These are phyloP conservation scores for Eupithecia centaureata DNA, from an alignment of 2,888 invertebrate species.

Conservation along the genomic window DNA sequence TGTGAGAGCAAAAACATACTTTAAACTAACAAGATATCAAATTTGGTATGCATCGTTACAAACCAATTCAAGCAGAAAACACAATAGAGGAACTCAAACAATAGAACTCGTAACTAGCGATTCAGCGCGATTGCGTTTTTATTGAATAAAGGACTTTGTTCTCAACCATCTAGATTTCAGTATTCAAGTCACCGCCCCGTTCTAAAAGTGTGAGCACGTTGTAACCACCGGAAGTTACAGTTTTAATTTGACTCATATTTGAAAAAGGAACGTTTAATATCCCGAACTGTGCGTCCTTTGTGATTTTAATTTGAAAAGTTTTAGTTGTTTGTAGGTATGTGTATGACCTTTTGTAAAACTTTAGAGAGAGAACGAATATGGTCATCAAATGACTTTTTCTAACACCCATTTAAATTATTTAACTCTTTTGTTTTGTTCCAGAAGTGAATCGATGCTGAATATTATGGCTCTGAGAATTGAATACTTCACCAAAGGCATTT, in stretches of 20 bases:
- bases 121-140: slow-evolving; percentile 1
- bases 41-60: neutral
- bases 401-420: too few species aligned
- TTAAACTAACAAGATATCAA: neutral
- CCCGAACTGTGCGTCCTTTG: neutral
- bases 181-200: neutral
- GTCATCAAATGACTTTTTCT: neutral
- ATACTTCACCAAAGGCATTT: too few species aligned
- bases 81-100: neutral
- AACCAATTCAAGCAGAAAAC: neutral
- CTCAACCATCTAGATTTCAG: neutral
- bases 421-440: too few species aligned
- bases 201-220: slow-evolving; percentile 2
- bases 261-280: neutral
- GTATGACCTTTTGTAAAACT: slow-evolving; percentile 20
- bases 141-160: neutral
- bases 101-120: slow-evolving; percentile 3
- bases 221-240: slow-evolving; percentile 29
- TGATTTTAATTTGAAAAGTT: slow-evolving; percentile 4
- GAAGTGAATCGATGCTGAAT: too few species aligned
- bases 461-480: too few species aligned
- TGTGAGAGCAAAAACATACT: neutral
- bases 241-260: slow-evolving; percentile 25
- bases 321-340: neutral
- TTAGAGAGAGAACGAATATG: neutral